phyloP scores from a whole-genome alignment of 2,888 invertebrate species.

The Hemaris fuciformis region DNA sequence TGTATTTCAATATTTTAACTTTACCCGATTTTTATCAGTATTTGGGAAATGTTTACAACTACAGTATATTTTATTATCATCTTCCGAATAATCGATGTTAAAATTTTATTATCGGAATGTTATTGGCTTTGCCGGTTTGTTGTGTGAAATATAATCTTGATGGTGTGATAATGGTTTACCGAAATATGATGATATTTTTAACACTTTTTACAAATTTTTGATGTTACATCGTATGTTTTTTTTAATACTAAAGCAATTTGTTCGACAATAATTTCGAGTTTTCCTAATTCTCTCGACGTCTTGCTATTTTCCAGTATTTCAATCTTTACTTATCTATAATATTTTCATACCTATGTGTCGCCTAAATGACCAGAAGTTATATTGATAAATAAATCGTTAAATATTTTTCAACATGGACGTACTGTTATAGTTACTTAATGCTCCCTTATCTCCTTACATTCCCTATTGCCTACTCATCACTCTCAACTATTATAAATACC shows the following conservation, averaged over 20 bases:
- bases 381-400: no score
- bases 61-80: not conserved
- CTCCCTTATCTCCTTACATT: no score
- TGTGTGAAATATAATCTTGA: not conserved
- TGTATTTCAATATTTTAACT: not conserved
- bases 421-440: no score
- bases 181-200: not conserved
- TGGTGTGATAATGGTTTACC: not conserved
- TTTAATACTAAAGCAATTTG: slow-evolving; percentile 51
- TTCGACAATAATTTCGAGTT: slow-evolving; percentile 67
- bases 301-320: not conserved
- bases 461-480: no score
- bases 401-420: no score
- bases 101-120: not conserved
- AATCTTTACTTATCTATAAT: not conserved
- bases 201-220: slow-evolving; percentile 17
- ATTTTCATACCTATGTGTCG: no score
- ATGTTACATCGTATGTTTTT: slow-evolving; percentile 11
- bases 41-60: not conserved
- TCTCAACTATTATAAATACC: no score
- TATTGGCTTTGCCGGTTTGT: not conserved
- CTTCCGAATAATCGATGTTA: not conserved
- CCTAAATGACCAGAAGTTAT: no score
- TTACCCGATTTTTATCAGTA: not conserved
- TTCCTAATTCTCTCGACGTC: no score